phyloP scores from a whole-genome alignment of 2,113 vertebrate genomes.

The Odontesthes bonariensis region DNA sequence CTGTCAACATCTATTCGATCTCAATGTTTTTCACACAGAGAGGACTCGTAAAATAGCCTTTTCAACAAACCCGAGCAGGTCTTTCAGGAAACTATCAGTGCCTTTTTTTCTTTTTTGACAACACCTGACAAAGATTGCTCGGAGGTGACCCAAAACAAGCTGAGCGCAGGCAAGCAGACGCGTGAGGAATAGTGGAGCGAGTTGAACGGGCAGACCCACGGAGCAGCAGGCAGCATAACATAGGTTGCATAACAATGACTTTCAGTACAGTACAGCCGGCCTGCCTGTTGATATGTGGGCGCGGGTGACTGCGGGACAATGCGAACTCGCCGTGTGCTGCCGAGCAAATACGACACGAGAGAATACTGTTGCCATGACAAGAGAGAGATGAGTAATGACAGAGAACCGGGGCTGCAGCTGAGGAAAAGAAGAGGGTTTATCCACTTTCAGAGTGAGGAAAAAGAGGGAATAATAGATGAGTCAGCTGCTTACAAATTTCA shows the following conservation, averaged over 20 bases:
- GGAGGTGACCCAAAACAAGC: conserved; percentile 51
- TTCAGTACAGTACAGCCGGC: conserved; percentile 71
- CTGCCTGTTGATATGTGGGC: conserved; percentile 82
- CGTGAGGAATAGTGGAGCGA: conserved; percentile 41
- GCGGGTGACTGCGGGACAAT: conserved; percentile 77
- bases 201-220: conserved; percentile 51
- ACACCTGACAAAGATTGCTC: conserved; percentile 47
- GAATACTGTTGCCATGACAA: conserved; percentile 79
- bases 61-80: conserved; percentile 26
- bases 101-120: conserved; percentile 15
- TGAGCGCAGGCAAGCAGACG: conserved; percentile 36
- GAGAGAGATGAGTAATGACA: conserved; percentile 62
- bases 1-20: conserved; percentile 50
- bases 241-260: conserved; percentile 81
- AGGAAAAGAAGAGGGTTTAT: conserved; percentile 64
- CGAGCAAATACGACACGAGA: conserved; percentile 72
- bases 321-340: conserved; percentile 67
- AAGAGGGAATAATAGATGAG: conserved; percentile 74
- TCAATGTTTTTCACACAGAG: conserved; percentile 26
- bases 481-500: conserved; percentile 71
- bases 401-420: conserved; percentile 56
- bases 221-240: conserved; percentile 72
- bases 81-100: conserved; percentile 41
- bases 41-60: conserved; percentile 38
- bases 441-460: conserved; percentile 55